Evolutionary conservation across 1,140 invertebrate species (phyloP).

Genomic region (Venustaconcha ellipsiformis): DNA sequence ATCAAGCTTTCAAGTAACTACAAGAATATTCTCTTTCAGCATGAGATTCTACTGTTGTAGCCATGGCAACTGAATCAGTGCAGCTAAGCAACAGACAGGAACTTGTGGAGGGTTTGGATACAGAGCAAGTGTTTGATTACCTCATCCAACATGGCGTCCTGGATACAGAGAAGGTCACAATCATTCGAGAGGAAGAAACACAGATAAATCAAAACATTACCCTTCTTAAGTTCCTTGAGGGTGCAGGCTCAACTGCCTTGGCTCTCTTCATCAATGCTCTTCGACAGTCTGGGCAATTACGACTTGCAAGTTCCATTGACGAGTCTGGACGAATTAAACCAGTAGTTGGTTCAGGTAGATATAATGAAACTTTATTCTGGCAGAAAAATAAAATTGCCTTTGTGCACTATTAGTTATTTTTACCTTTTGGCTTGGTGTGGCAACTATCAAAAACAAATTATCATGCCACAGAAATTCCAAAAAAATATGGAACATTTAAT

Average conservation of each 20-base stretch:
- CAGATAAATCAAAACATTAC: slow-evolving; percentile 53
- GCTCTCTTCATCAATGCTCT: slow-evolving; percentile 65
- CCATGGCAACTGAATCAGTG: slow-evolving; percentile 13
- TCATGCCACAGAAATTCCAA: not conserved
- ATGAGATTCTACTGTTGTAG: not conserved
- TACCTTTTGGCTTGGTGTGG: not conserved
- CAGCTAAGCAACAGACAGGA: slow-evolving; percentile 51
- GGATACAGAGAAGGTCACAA: slow-evolving; percentile 32
- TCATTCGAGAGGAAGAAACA: slow-evolving; percentile 42
- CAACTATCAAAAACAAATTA: not conserved
- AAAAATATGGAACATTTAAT: not conserved
- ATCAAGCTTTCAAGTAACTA: too few species aligned
- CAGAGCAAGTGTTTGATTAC: slow-evolving; percentile 63
- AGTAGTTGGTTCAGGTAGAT: slow-evolving; percentile 55
- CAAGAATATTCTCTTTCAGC: too few species aligned
- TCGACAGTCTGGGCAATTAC: slow-evolving; percentile 63
- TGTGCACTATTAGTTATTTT: not conserved
- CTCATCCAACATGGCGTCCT: slow-evolving; percentile 65
- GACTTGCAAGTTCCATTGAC: slow-evolving; percentile 62
- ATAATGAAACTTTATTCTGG: slow-evolving; percentile 2
- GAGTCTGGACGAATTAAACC: slow-evolving; percentile 60
- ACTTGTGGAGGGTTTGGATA: slow-evolving; percentile 61
- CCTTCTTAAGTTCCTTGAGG: slow-evolving; percentile 57
- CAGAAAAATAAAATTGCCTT: not conserved
- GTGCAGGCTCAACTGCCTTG: slow-evolving; percentile 49